phyloP scores from a whole-genome alignment of 2,113 vertebrate genomes.

The Montifringilla adamsi region DNA sequence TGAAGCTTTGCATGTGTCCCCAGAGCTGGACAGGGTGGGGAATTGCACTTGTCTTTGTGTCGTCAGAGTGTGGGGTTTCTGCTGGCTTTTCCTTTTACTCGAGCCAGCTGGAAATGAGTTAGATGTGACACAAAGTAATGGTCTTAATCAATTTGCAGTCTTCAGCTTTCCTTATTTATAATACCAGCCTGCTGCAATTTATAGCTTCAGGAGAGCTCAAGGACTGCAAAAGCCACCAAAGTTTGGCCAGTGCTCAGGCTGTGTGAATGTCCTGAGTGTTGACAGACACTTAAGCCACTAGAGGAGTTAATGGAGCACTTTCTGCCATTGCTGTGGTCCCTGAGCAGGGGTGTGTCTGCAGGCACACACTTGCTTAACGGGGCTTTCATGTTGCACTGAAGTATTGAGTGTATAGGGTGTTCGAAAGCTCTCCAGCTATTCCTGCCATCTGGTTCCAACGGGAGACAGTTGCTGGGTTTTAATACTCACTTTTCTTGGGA shows the following conservation, averaged over 20 bases:
- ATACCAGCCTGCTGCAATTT: slow-evolving; percentile 12
- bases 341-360: background rate
- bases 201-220: slow-evolving; percentile 10
- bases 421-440: slow-evolving; percentile 53
- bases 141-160: background rate
- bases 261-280: background rate
- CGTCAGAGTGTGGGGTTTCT: background rate
- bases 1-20: fast-evolving
- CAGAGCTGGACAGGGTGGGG: background rate
- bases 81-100: background rate
- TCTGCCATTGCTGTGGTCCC: slow-evolving; percentile 21
- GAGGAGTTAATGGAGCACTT: slow-evolving; percentile 16
- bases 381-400: background rate
- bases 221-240: background rate
- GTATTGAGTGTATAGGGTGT: slow-evolving; percentile 19
- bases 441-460: slow-evolving; percentile 29
- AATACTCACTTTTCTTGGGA: background rate
- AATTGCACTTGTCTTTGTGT: background rate
- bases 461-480: slow-evolving; percentile 50
- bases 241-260: slow-evolving; percentile 4
- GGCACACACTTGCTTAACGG: background rate
- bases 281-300: slow-evolving; percentile 15
- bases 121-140: background rate
- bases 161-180: slow-evolving; percentile 5
- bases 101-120: background rate